Evolutionary conservation across 2,113 vertebrate species (phyloP), one percentile per base, ranked within the genome.

Genomic region (Paracanthobrama guichenoti): DNA sequence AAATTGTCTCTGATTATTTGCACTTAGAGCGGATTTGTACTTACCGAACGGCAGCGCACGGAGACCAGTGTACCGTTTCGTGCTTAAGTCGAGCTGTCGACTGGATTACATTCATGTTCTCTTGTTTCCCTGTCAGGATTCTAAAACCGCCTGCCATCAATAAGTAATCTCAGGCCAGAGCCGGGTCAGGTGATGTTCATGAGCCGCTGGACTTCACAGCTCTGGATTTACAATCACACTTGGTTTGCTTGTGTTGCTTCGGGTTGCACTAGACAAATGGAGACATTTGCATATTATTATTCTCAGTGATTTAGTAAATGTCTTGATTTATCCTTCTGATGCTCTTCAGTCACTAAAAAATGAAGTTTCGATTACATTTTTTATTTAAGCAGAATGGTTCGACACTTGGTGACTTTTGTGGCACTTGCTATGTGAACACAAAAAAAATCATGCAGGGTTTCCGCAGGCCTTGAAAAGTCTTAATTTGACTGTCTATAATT

Each of bases 81-180:
- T 62, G 57, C 46, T 73, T 26, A 48, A 57, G 12, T 53, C 26
- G 42, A 44, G 35, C 13, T 4, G 12, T 62, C 2, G 7, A 16
- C 42, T 55, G 50, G 48, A 53, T 73, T 85, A 48, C 42, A 31
- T 59, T 42, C 42, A n/a, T 24, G 64, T 20, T 39, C 80, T 71
- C 48, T 39, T 55, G 20, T 82, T 82, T 82, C 80, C 1, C 13
- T 6, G 42, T 74, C 35, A 13, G 24, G 55, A 28, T 74, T 35
- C 16, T 39, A 11, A 59, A 71, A 79, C 28, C 50, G 2, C n/a
- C 76, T 12, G 44, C 35, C 82, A 82, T 87, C 66, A 84, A 84
- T 87, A 84, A 81, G 42, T 87, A 35, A 85, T 84, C 69, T 72
- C 39, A 14, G 69, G 39, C 22, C 69, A 46, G 69, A 72, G 20